Conservation (phyloP, 2,888 invertebrate species). For the Petrolisthes manimaculis region DNA sequence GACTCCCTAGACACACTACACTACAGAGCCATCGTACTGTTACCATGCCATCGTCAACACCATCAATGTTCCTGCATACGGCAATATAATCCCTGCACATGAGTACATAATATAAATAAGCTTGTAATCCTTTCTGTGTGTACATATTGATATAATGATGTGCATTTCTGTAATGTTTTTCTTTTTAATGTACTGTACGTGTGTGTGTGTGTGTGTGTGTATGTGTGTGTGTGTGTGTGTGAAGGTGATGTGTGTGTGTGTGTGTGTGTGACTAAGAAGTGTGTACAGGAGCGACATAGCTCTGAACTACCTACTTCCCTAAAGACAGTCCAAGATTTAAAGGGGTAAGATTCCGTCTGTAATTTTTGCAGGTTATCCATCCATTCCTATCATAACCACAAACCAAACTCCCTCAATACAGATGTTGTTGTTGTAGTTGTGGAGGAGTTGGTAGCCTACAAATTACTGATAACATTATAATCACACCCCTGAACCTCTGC, state of each 20-base stretch:
- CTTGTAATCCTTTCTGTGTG: neutral
- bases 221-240: neutral
- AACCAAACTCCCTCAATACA: too few species aligned
- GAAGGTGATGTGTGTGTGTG: constrained; percentile 5
- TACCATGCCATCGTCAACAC: too few species aligned
- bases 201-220: neutral
- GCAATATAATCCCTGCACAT: neutral
- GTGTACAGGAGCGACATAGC: neutral
- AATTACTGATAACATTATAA: too few species aligned
- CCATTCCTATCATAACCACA: too few species aligned
- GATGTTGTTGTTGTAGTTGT: too few species aligned
- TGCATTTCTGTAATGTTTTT: neutral
- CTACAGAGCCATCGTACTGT: too few species aligned
- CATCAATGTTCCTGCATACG: neutral
- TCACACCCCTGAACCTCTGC: too few species aligned
- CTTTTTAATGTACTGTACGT: neutral
- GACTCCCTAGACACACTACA: too few species aligned
- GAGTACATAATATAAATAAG: constrained; percentile 22
- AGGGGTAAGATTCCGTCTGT: too few species aligned
- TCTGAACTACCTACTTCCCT: constrained; percentile 4
- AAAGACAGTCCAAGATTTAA: constrained; percentile 4
- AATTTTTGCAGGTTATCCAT: too few species aligned
- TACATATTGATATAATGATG: neutral
- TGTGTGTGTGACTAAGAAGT: neutral
- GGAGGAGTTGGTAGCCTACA: too few species aligned